Evolutionary conservation across 2,797 vertebrate species (phyloP).

Genomic region (Phataginus tetradactyla): DNA sequence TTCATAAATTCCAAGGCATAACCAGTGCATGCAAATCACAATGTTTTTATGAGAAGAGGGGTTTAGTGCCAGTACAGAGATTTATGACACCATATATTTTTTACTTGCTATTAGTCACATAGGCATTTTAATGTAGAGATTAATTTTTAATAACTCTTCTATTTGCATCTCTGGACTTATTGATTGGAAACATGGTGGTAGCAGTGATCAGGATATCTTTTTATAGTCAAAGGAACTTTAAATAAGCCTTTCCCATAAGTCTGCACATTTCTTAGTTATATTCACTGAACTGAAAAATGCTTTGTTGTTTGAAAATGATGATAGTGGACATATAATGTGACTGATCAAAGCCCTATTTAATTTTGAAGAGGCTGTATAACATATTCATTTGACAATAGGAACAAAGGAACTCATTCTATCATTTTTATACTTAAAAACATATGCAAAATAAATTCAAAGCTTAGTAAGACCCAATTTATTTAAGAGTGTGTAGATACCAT

Average conservation of each 20-base stretch:
- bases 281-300: neutral
- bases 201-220: constrained; percentile 59
- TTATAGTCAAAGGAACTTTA: constrained; percentile 58
- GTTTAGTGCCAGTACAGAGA: constrained; percentile 66
- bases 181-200: constrained; percentile 57
- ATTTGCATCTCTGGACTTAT: constrained; percentile 73
- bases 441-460: neutral
- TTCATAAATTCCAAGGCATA: constrained; percentile 73
- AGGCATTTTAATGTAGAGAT: constrained; percentile 80
- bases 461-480: neutral
- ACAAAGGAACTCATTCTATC: neutral
- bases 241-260: constrained; percentile 57
- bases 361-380: neutral
- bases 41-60: constrained; percentile 71
- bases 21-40: constrained; percentile 75
- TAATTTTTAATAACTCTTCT: constrained; percentile 83
- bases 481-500: neutral
- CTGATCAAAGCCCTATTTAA: neutral
- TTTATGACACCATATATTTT: constrained; percentile 70
- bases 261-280: constrained; percentile 2
- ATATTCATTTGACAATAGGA: constrained; percentile 12
- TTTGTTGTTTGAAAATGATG: constrained; percentile 51
- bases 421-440: neutral
- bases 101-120: constrained; percentile 75
- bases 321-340: neutral